Evolutionary conservation across 53 echinoderm and acorn worm species (phyloP).

Genomic region (Actinopyga echinites): DNA sequence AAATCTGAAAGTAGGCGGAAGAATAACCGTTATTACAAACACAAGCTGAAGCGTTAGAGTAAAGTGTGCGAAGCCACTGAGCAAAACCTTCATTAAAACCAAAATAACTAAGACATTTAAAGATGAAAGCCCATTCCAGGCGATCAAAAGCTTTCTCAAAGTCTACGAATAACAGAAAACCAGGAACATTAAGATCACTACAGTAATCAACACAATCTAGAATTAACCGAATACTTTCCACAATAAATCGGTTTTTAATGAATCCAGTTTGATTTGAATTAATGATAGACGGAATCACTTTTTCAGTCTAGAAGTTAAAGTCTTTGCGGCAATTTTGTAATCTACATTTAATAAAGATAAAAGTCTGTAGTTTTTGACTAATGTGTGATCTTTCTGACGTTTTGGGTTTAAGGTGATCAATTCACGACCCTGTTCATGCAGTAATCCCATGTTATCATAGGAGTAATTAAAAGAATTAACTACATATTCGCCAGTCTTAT

Average conservation of each 20-base stretch:
- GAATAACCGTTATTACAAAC: too few species aligned
- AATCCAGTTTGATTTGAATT: constrained; percentile 37
- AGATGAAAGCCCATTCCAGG: too few species aligned
- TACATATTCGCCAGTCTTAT: neutral
- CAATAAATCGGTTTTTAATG: constrained; percentile 45
- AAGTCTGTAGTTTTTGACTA: neutral
- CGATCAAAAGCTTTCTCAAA: too few species aligned
- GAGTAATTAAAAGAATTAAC: neutral
- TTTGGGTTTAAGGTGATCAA: neutral
- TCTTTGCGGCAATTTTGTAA: too few species aligned
- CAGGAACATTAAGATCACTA: constrained; percentile 10
- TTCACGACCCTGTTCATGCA: neutral
- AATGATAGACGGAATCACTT: neutral
- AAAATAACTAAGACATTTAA: neutral
- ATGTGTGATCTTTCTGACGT: neutral
- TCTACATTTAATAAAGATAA: too few species aligned
- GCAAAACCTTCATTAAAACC: too few species aligned
- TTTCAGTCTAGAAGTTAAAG: neutral
- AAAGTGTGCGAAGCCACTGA: neutral
- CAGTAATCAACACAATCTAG: constrained; percentile 33
- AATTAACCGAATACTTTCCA: constrained; percentile 44
- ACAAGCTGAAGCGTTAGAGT: too few species aligned
- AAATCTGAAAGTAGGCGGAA: neutral
- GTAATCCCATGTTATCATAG: neutral
- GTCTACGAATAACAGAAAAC: too few species aligned